phyloP scores from a whole-genome alignment of 2,113 vertebrate genomes.

The Himantopus leucocephalus region DNA sequence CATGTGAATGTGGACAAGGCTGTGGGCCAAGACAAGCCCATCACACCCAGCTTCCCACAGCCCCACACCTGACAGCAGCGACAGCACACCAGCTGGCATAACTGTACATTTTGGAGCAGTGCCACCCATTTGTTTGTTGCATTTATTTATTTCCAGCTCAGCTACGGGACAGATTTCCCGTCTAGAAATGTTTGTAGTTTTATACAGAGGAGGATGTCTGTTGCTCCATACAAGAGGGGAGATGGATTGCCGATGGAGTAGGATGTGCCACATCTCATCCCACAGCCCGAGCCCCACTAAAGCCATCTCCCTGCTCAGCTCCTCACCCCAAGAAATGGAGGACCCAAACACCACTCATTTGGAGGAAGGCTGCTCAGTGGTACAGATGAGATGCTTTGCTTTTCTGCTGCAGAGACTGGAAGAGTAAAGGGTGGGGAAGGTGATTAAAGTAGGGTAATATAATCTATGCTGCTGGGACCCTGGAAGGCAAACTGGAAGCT shows the following conservation, averaged over 20 bases:
- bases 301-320: not conserved
- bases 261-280: not conserved
- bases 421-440: not conserved
- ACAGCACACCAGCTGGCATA: not conserved
- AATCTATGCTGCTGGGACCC: not conserved
- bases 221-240: not conserved
- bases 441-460: not conserved
- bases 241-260: not conserved
- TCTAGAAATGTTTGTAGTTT: not conserved
- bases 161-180: not conserved
- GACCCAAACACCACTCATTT: not conserved
- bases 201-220: not conserved
- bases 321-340: not conserved
- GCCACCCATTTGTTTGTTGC: not conserved
- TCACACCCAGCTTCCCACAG: not conserved
- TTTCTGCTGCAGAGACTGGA: not conserved
- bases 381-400: not conserved
- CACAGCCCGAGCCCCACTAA: not conserved
- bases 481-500: not conserved
- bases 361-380: not conserved
- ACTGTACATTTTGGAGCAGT: not conserved
- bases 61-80: not conserved
- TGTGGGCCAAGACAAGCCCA: not conserved
- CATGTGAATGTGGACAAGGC: not conserved
- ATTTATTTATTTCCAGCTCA: constrained; percentile 16